Evolutionary conservation across 2,113 vertebrate species (phyloP).

Genomic region (Hystrix cristata): DNA sequence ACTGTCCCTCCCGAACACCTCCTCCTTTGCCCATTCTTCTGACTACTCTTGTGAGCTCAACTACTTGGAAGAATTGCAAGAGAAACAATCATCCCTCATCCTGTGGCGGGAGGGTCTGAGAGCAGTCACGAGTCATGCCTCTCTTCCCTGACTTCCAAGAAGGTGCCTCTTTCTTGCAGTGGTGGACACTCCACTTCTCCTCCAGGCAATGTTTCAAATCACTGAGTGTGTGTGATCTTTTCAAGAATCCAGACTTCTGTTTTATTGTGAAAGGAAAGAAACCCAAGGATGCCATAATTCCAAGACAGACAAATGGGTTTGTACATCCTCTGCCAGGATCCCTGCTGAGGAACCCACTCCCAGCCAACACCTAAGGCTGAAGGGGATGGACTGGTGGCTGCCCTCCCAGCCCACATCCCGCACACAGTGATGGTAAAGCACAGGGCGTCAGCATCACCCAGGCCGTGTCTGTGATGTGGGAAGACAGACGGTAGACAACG

Average conservation of each 20-base stretch:
- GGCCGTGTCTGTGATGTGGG: background rate
- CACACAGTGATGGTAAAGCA: background rate
- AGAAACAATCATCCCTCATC: background rate
- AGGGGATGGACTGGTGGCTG: too few species aligned
- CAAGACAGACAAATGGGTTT: background rate
- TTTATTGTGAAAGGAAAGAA: conserved; percentile 1
- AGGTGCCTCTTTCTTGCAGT: too few species aligned
- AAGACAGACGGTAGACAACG: background rate
- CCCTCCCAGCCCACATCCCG: background rate
- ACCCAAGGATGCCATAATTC: background rate
- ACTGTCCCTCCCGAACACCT: background rate
- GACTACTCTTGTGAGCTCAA: background rate
- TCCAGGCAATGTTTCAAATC: background rate
- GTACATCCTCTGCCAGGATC: background rate
- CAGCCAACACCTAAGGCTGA: background rate
- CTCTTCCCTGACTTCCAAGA: rapidly evolving
- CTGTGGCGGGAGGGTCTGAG: too few species aligned
- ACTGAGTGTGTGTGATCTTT: background rate
- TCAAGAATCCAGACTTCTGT: background rate
- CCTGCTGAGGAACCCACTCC: background rate
- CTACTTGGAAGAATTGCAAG: background rate
- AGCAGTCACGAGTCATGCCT: rapidly evolving
- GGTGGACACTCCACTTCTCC: background rate
- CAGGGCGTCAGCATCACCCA: background rate
- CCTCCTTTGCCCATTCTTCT: too few species aligned